These are phyloP conservation scores for Colinus virginianus DNA, from an alignment of 2,113 vertebrate species.

Conservation along the genomic window DNA sequence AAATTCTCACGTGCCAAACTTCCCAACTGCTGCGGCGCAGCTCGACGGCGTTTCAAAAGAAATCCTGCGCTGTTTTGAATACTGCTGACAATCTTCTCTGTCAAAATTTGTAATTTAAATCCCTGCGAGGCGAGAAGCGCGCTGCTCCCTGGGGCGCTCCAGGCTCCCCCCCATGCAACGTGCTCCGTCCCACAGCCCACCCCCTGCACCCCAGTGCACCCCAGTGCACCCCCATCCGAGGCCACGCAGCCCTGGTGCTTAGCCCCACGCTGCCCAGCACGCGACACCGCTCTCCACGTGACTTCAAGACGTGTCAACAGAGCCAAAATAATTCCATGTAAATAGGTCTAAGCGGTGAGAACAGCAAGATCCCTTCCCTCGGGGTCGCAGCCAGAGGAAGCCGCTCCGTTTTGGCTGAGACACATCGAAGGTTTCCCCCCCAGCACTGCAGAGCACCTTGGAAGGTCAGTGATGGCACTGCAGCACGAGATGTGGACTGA, in stretches of 20 bases:
- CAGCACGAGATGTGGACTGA: slow-evolving; percentile 40
- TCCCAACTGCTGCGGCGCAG: slow-evolving; percentile 36
- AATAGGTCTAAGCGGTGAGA: fast-evolving
- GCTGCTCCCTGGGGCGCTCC: slow-evolving; percentile 69
- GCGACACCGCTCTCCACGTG: background rate
- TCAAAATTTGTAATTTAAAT: slow-evolving; percentile 81
- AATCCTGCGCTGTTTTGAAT: slow-evolving; percentile 71
- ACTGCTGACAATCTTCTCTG: slow-evolving; percentile 70
- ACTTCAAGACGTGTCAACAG: background rate
- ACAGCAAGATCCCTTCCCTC: fast-evolving
- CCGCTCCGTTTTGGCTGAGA: slow-evolving; percentile 44
- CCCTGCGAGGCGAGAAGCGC: slow-evolving; percentile 61
- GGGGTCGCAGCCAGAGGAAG: background rate
- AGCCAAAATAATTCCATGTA: background rate
- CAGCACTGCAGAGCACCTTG: slow-evolving; percentile 56
- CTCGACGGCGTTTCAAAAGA: slow-evolving; percentile 69
- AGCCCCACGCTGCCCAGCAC: background rate
- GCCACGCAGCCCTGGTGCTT: background rate
- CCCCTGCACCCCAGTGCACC: no score
- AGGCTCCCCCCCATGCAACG: background rate
- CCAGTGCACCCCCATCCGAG: no score
- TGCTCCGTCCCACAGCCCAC: background rate
- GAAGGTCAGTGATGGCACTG: slow-evolving; percentile 32
- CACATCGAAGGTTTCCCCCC: slow-evolving; percentile 57
- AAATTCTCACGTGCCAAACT: slow-evolving; percentile 56